Evolutionary conservation across 2,113 vertebrate species (phyloP).

Genomic region (Dunckerocampus dactyliophorus): DNA sequence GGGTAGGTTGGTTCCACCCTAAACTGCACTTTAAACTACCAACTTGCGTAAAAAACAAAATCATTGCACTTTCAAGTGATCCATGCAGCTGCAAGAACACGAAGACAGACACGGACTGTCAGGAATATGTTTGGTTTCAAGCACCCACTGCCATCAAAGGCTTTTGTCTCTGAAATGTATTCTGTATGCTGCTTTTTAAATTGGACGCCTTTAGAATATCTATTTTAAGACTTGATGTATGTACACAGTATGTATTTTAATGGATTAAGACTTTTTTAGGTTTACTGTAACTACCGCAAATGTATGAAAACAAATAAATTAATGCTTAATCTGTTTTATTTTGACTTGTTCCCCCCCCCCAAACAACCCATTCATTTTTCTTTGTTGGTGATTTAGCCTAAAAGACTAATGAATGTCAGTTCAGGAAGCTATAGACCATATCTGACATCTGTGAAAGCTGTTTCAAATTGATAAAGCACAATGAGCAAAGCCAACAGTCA

Average conservation of each 20-base stretch:
- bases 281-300: too few relatives aligned
- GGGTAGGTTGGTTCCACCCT: slow-evolving; percentile 87
- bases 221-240: neutral
- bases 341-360: too few relatives aligned
- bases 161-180: slow-evolving; percentile 71
- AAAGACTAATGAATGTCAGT: too few relatives aligned
- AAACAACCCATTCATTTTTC: too few relatives aligned
- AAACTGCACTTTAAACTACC: slow-evolving; percentile 89
- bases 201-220: slow-evolving; percentile 5
- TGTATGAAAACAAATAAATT: too few relatives aligned
- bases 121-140: slow-evolving; percentile 94
- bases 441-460: too few relatives aligned
- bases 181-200: slow-evolving; percentile 23
- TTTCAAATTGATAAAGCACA: too few relatives aligned
- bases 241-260: slow-evolving; percentile 35
- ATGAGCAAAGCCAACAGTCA: too few relatives aligned
- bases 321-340: too few relatives aligned
- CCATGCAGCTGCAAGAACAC: slow-evolving; percentile 14
- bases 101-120: slow-evolving; percentile 46
- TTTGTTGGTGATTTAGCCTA: too few relatives aligned
- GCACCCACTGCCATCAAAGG: slow-evolving; percentile 86
- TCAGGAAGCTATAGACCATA: too few relatives aligned
- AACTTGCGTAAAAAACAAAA: slow-evolving; percentile 76
- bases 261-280: slow-evolving; percentile 1
- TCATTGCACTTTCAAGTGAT: slow-evolving; percentile 78